Percentiles rank a stretch among this genome's conserved stretches.
phyloP scores from a whole-genome alignment of 2,113 vertebrate genomes.

The Tympanuchus pallidicinctus region DNA sequence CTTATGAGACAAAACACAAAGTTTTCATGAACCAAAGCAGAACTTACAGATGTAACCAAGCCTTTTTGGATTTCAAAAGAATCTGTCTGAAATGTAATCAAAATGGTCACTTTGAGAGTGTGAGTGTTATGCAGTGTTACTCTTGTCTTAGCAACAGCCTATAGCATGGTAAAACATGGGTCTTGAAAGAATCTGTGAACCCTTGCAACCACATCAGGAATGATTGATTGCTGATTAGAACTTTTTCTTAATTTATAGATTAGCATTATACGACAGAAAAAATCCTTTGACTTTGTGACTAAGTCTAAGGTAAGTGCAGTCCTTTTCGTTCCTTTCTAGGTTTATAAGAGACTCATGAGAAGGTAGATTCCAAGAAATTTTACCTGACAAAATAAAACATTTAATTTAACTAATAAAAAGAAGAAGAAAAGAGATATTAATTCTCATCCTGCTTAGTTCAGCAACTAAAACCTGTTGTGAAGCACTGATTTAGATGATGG shows the following conservation, averaged over 20 bases:
- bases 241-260: neutral
- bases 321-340: neutral
- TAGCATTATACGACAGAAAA: neutral
- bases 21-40: neutral
- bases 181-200: neutral
- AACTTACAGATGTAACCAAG: neutral
- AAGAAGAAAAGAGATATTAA: neutral
- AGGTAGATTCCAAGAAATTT: too few relatives aligned
- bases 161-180: neutral
- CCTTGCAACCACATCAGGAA: neutral
- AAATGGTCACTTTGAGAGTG: neutral
- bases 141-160: neutral
- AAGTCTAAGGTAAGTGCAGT: rapidly evolving
- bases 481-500: neutral
- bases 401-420: neutral
- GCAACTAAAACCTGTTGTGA: neutral
- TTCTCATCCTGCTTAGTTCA: neutral
- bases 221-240: neutral
- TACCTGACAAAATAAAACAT: neutral
- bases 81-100: neutral
- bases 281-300: neutral
- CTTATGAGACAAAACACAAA: neutral
- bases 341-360: neutral
- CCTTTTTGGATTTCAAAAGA: neutral
- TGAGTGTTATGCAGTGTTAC: neutral